phyloP scores from a whole-genome alignment of 2,797 vertebrate species.

The Perodicticus potto region DNA sequence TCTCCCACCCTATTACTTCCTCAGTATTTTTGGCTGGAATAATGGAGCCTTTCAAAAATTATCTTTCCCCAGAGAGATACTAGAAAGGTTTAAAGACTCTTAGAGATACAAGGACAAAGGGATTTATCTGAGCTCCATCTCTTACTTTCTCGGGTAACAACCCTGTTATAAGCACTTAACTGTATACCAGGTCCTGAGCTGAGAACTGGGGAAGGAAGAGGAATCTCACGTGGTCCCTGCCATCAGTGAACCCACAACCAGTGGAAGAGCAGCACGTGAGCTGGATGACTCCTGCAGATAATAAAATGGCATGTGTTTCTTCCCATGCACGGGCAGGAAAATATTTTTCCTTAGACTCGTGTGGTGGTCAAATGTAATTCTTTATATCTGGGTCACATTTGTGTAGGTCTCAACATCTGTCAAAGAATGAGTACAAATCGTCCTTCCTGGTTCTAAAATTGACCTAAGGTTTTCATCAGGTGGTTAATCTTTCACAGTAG shows the following conservation, averaged over 20 bases:
- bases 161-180: background rate
- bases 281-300: background rate
- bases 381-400: background rate
- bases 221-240: background rate
- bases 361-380: background rate
- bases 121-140: background rate
- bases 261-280: background rate
- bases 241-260: fast-evolving
- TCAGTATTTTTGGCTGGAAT: background rate
- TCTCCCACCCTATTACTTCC: background rate
- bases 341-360: background rate
- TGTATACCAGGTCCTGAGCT: background rate
- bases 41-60: background rate
- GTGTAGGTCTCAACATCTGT: background rate
- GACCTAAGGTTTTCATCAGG: background rate
- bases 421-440: background rate
- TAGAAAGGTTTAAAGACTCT: background rate
- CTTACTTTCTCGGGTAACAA: background rate
- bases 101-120: background rate
- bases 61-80: background rate
- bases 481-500: background rate
- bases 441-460: background rate
- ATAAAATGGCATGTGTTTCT: background rate
- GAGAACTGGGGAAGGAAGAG: background rate
- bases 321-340: background rate